These are phyloP conservation scores for Desmophyllum pertusum DNA, from an alignment of 92 coral and sea anemone genomes.

Conservation along the genomic window DNA sequence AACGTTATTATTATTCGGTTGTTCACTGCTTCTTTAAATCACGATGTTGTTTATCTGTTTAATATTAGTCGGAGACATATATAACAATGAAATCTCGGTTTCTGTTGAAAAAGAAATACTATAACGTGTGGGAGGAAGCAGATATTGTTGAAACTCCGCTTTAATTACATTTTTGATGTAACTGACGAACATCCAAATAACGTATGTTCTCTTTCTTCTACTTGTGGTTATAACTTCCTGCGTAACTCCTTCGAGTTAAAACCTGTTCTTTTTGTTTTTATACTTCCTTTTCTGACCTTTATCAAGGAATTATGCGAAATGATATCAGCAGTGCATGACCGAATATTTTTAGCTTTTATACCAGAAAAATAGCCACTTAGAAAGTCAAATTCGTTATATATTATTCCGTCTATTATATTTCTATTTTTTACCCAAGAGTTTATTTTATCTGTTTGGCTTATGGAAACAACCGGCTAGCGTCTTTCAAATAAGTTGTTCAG, in stretches of 20 bases:
- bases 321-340: not conserved
- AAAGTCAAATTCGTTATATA: not conserved
- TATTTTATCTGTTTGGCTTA: not conserved
- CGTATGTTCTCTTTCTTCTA: not conserved
- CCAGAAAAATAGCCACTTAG: not conserved
- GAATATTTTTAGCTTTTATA: not conserved
- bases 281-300: not conserved
- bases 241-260: not conserved
- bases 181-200: not conserved
- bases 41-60: not conserved
- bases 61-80: not conserved
- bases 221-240: not conserved
- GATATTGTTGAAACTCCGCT: not conserved
- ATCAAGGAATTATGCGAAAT: not conserved
- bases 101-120: not conserved
- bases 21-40: not conserved
- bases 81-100: conserved; percentile 7
- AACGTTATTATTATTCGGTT: not conserved
- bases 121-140: not conserved
- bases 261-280: not conserved
- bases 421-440: not conserved
- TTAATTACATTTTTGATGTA: conserved; percentile 8
- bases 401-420: not conserved
- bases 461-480: not conserved
- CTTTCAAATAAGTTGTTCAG: not conserved